A percentile compares a stretch with the other conserved stretches of the same genome.
Conservation (phyloP, 1,140 invertebrate genomes). For the Drosophila yakuba region DNA sequence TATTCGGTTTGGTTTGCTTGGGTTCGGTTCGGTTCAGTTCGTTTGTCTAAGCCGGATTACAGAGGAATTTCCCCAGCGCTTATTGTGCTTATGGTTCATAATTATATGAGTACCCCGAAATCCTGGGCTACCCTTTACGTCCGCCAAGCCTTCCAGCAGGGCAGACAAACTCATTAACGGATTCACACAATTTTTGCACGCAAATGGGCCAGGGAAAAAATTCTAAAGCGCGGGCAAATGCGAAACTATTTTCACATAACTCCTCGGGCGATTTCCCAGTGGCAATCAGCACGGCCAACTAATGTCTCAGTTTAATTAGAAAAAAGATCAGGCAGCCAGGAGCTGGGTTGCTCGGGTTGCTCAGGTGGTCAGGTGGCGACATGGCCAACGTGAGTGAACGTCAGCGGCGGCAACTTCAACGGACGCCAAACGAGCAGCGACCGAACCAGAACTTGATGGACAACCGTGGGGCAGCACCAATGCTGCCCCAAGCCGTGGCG, state of each 20-base stretch:
- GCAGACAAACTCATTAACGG: conserved; percentile 63
- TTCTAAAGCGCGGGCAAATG: conserved; percentile 55
- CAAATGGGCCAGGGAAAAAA: conserved; percentile 59
- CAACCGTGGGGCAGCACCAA: conserved; percentile 73
- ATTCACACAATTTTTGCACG: conserved; percentile 81
- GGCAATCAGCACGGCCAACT: conserved; percentile 72
- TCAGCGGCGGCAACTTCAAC: conserved; percentile 61
- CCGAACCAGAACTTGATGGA: conserved; percentile 56
- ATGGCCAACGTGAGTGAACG: conserved; percentile 70
- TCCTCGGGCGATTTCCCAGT: conserved; percentile 71
- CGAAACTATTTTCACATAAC: conserved; percentile 80
- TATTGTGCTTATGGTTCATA: conserved; percentile 43
- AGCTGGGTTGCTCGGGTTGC: conserved; percentile 1
- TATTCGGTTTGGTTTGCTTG: background rate
- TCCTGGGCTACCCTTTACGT: conserved; percentile 30
- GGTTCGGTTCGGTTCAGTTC: background rate
- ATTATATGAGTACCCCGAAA: conserved; percentile 41
- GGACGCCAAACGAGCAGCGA: conserved; percentile 20
- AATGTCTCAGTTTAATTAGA: conserved; percentile 78
- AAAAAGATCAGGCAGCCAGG: conserved; percentile 25
- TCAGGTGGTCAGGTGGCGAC: conserved; percentile 48
- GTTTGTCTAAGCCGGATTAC: conserved; percentile 13
- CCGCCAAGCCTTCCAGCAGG: background rate
- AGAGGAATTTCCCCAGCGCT: conserved; percentile 18
- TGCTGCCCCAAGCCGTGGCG: conserved; percentile 49